Evolutionary conservation across 2,797 vertebrate genomes (phyloP).

Genomic region (Pseudopleuronectes americanus): DNA sequence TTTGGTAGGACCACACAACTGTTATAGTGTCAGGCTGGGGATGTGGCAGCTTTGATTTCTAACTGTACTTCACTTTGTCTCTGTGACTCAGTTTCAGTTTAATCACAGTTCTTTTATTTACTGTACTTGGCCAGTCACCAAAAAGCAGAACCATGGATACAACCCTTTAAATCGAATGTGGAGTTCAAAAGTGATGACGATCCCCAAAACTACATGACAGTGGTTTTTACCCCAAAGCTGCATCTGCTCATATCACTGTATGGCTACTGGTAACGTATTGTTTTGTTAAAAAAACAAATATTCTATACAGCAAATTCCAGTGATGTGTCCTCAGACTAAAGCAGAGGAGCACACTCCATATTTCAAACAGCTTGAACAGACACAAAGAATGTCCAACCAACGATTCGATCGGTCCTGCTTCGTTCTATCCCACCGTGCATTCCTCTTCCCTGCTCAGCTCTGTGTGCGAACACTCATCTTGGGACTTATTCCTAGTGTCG

Average conservation of each 20-base stretch:
- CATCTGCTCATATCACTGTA: background rate
- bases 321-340: slow-evolving; percentile 5
- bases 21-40: slow-evolving; percentile 4
- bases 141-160: slow-evolving; percentile 15
- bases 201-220: slow-evolving; percentile 8
- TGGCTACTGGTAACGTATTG: no score
- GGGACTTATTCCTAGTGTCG: slow-evolving; percentile 44
- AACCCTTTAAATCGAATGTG: slow-evolving; percentile 15
- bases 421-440: slow-evolving; percentile 16
- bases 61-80: slow-evolving; percentile 23
- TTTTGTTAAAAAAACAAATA: slow-evolving; percentile 29
- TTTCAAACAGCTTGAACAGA: slow-evolving; percentile 21
- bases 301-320: background rate
- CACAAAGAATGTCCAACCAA: slow-evolving; percentile 5
- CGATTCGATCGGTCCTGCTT: slow-evolving; percentile 24
- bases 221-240: background rate
- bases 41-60: slow-evolving; percentile 30
- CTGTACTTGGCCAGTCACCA: slow-evolving; percentile 23
- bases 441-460: slow-evolving; percentile 24
- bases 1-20: background rate
- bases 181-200: slow-evolving; percentile 9
- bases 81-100: slow-evolving; percentile 23
- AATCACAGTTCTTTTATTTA: slow-evolving; percentile 17
- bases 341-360: slow-evolving; percentile 1
- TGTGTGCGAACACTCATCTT: slow-evolving; percentile 28